Percentiles rank a stretch among this genome's conserved stretches.
phyloP scores from a whole-genome alignment of 2,113 vertebrate genomes.

The Oryzias celebensis region DNA sequence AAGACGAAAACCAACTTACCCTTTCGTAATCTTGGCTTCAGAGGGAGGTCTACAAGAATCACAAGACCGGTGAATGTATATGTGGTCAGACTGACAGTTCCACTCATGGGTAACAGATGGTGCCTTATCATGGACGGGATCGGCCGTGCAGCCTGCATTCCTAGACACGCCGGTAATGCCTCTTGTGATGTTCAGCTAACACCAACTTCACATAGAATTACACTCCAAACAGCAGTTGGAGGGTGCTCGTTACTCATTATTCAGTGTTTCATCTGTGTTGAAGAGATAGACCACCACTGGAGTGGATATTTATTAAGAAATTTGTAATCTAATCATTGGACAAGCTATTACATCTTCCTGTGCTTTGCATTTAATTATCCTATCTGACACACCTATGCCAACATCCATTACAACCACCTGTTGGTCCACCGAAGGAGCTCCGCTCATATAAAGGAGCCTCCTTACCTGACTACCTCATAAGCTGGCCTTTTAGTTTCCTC shows the following conservation, averaged over 20 bases:
- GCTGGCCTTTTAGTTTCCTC: constrained; percentile 47
- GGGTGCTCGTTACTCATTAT: constrained; percentile 11
- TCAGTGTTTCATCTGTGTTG: constrained; percentile 11
- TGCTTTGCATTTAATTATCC: constrained; percentile 27
- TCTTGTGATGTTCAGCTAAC: constrained; percentile 68
- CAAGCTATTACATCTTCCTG: constrained; percentile 37
- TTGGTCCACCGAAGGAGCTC: neutral
- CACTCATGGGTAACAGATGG: constrained; percentile 77
- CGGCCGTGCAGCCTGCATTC: constrained; percentile 70
- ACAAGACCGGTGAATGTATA: constrained; percentile 41
- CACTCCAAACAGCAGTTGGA: constrained; percentile 51
- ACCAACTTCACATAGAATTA: constrained; percentile 68
- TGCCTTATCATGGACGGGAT: constrained; percentile 76
- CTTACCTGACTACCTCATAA: constrained; percentile 48
- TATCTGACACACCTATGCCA: neutral
- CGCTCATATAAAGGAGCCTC: neutral
- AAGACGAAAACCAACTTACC: constrained; percentile 53
- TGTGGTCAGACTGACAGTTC: constrained; percentile 53
- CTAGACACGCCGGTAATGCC: constrained; percentile 78
- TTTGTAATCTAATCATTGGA: constrained; percentile 42
- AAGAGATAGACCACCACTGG: constrained; percentile 4
- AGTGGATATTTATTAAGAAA: constrained; percentile 22
- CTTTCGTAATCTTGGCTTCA: constrained; percentile 57
- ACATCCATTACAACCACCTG: neutral
- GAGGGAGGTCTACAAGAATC: constrained; percentile 50